phyloP scores from a whole-genome alignment of 2,888 invertebrate genomes.

The Orgyia antiqua region DNA sequence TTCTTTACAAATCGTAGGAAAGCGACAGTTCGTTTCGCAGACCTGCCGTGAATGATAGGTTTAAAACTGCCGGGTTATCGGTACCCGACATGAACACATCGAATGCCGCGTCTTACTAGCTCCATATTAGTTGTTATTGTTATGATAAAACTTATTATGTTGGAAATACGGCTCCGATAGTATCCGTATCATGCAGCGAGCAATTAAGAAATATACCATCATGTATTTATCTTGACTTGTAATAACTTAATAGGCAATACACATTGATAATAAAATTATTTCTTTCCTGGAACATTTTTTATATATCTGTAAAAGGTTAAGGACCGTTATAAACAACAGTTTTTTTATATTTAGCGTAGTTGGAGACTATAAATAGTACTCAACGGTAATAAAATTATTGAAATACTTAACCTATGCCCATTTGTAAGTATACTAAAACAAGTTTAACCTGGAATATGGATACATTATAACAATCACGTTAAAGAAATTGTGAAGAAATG shows the following conservation, averaged over 20 bases:
- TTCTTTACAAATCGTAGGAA: no score
- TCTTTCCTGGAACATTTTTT: constrained; percentile 46
- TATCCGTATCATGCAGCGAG: constrained; percentile 65
- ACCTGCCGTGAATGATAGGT: no score
- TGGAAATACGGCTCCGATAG: constrained; percentile 69
- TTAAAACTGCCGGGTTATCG: constrained; percentile 43
- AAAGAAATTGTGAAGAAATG: no score
- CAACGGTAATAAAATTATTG: no score
- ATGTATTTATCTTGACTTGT: constrained; percentile 44
- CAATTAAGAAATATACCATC: constrained; percentile 66
- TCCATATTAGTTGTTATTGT: constrained; percentile 76
- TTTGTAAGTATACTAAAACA: no score
- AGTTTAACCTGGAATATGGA: no score
- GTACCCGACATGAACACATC: constrained; percentile 43
- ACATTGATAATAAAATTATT: constrained; percentile 39
- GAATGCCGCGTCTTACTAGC: constrained; percentile 55
- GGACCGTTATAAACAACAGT: not conserved
- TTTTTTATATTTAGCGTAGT: no score
- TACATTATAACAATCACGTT: no score
- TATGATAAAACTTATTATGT: constrained; percentile 74
- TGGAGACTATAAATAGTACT: no score
- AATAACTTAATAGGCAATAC: constrained; percentile 35
- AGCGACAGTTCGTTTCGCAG: no score
- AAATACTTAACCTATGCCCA: no score
- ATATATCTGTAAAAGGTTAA: constrained; percentile 5